phyloP scores from a whole-genome alignment of 2,113 vertebrate genomes.

The Theristicus caerulescens region DNA sequence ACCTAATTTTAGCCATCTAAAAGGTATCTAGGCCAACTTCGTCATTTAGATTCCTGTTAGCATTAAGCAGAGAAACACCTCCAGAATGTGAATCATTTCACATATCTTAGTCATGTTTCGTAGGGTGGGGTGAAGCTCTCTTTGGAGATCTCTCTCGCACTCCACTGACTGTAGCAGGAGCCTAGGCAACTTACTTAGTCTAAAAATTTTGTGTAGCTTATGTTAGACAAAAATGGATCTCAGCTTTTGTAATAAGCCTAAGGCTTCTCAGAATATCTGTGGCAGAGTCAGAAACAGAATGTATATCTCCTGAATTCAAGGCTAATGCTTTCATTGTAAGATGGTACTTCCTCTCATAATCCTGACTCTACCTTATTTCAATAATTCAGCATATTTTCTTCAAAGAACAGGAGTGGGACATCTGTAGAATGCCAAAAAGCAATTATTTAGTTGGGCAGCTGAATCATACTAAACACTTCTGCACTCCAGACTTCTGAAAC shows the following conservation, averaged over 20 bases:
- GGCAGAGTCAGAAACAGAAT: not conserved
- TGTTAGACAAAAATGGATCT: not conserved
- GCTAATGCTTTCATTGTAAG: slow-evolving; percentile 19
- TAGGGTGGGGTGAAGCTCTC: not conserved
- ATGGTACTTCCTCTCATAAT: slow-evolving; percentile 8
- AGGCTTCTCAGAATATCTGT: slow-evolving; percentile 4
- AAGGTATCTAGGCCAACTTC: not conserved
- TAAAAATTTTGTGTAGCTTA: not conserved
- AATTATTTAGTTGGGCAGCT: slow-evolving; percentile 57
- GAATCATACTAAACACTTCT: not conserved
- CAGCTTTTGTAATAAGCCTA: not conserved
- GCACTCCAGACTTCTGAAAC: slow-evolving; percentile 45
- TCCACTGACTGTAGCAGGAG: not conserved
- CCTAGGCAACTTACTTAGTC: not conserved
- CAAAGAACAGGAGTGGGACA: slow-evolving; percentile 18
- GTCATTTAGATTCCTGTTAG: not conserved
- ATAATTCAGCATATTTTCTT: slow-evolving; percentile 27
- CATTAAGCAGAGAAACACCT: not conserved
- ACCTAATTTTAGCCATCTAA: not conserved
- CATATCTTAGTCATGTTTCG: rapidly evolving
- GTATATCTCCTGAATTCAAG: not conserved
- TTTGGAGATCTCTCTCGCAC: not conserved
- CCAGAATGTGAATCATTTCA: not conserved
- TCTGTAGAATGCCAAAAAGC: slow-evolving; percentile 16
- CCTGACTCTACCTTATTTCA: slow-evolving; percentile 26